These are phyloP conservation scores for Calyptomena viridis DNA, from an alignment of 2,113 vertebrate genomes.

Conservation along the genomic window DNA sequence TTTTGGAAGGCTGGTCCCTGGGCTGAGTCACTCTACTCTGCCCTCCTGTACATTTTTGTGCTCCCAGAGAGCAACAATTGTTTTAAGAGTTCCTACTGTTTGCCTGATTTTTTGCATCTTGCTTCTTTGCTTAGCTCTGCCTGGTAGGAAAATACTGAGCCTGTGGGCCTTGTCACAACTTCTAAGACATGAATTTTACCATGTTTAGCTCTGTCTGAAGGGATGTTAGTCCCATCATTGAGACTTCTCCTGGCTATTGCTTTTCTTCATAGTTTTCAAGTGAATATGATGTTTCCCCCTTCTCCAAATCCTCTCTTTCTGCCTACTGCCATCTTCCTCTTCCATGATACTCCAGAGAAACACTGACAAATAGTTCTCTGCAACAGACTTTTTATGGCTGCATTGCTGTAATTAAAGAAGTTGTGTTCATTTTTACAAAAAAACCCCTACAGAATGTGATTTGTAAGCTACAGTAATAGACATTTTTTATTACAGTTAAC, in stretches of 20 bases:
- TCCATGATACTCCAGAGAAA: background rate
- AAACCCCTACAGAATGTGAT: background rate
- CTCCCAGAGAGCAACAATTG: background rate
- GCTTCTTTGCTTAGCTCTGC: background rate
- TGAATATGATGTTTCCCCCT: background rate
- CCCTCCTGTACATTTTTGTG: background rate
- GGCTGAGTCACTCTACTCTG: background rate
- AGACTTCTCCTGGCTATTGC: background rate
- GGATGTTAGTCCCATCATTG: background rate
- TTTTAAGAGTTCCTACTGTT: background rate
- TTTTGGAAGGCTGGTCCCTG: background rate
- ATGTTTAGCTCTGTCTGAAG: background rate
- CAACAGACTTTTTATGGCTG: background rate
- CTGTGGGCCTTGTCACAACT: background rate
- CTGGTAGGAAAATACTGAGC: background rate
- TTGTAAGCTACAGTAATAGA: background rate
- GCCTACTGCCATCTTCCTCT: background rate
- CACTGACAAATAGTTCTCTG: background rate
- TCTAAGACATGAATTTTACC: background rate
- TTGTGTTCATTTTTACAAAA: background rate
- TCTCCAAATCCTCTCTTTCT: background rate
- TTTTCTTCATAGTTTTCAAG: background rate
- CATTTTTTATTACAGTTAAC: slow-evolving; percentile 54
- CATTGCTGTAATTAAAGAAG: background rate
- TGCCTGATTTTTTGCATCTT: background rate